Conservation (phyloP, 1,140 invertebrate species). For the Oreohelix idahoensis region DNA sequence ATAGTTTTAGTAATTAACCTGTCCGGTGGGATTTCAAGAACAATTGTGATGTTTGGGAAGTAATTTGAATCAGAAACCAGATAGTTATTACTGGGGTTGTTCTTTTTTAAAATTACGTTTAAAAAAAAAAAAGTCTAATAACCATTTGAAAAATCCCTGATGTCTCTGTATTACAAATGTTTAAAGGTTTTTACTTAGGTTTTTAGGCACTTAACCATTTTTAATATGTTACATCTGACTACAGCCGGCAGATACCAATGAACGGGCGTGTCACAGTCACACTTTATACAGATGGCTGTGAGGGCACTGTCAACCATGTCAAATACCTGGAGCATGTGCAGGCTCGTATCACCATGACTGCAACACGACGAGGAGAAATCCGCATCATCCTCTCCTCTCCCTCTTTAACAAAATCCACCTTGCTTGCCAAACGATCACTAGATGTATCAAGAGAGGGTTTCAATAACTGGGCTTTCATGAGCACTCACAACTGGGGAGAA, state of each 20-base stretch:
- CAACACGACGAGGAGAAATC: slow-evolving; percentile 88
- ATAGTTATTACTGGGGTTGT: too few relatives aligned
- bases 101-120: too few relatives aligned
- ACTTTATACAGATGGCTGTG: slow-evolving; percentile 80
- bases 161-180: too few relatives aligned
- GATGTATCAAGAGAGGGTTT: slow-evolving; percentile 97
- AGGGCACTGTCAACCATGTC: slow-evolving; percentile 90
- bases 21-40: too few relatives aligned
- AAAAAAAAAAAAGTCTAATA: too few relatives aligned
- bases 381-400: slow-evolving; percentile 96
- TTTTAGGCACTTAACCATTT: too few relatives aligned
- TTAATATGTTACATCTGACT: background rate
- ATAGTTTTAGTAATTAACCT: too few relatives aligned
- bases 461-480: slow-evolving; percentile 99
- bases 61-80: too few relatives aligned
- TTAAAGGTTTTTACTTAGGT: too few relatives aligned
- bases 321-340: slow-evolving; percentile 98
- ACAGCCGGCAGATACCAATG: slow-evolving; percentile 62
- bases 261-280: slow-evolving; percentile 64
- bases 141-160: too few relatives aligned
- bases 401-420: slow-evolving; percentile 86
- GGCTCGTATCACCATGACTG: slow-evolving; percentile 92
- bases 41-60: too few relatives aligned
- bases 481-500: slow-evolving; percentile 99
- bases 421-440: slow-evolving; percentile 86